These are phyloP conservation scores for Conus ventricosus DNA, from an alignment of 1,140 invertebrate genomes.

Conservation along the genomic window DNA sequence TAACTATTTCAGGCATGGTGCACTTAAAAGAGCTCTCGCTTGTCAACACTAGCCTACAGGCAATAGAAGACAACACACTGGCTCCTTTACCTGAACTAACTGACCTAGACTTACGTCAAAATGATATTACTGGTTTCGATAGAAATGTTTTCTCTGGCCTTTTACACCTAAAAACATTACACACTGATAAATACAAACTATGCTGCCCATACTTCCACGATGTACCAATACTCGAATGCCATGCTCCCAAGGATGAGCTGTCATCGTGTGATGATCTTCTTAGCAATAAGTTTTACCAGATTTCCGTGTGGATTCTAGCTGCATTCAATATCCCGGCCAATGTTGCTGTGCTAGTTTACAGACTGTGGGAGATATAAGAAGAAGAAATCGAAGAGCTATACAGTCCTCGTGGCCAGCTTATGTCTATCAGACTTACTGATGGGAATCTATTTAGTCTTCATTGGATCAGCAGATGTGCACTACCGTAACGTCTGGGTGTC, in stretches of 20 bases:
- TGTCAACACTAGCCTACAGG: not conserved
- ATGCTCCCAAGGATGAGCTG: conserved; percentile 43
- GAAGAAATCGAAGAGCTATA: conserved; percentile 38
- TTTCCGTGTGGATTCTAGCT: conserved; percentile 49
- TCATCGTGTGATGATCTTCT: conserved; percentile 55
- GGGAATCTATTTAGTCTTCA: conserved; percentile 66
- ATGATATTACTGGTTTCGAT: conserved; percentile 35
- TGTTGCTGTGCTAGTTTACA: conserved; percentile 44
- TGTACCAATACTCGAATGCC: conserved; percentile 40
- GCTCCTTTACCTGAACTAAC: not conserved
- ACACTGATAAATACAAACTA: conserved; percentile 44
- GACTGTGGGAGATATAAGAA: conserved; percentile 33
- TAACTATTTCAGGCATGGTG: conserved; percentile 29
- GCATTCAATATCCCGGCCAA: conserved; percentile 50
- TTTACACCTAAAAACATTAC: conserved; percentile 36
- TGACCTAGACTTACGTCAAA: conserved; percentile 38
- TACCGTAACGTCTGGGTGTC: conserved; percentile 57
- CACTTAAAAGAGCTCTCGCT: conserved; percentile 34
- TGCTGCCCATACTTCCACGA: conserved; percentile 46
- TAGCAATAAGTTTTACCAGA: conserved; percentile 31
- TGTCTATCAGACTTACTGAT: conserved; percentile 63
- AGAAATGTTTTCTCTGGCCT: conserved; percentile 42
- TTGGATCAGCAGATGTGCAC: conserved; percentile 57
- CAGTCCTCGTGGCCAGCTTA: conserved; percentile 56
- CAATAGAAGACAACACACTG: conserved; percentile 28